These are phyloP conservation scores for Eulemur coronatus DNA, from an alignment of 2,797 vertebrate species.

Conservation along the genomic window DNA sequence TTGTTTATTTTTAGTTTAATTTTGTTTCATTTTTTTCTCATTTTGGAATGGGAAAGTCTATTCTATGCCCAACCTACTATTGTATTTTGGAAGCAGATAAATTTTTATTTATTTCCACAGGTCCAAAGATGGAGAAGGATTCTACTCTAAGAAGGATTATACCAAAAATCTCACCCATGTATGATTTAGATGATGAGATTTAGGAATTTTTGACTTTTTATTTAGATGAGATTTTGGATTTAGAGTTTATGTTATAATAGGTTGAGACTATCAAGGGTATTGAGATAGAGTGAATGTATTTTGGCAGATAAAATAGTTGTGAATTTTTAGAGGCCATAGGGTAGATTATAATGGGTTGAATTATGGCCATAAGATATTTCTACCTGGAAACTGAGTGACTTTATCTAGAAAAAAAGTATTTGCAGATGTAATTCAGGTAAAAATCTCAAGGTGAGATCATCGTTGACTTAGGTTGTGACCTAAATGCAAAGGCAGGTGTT, in stretches of 20 bases:
- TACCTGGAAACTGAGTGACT: background rate
- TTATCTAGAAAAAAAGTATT: background rate
- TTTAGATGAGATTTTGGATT: background rate
- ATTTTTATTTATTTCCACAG: background rate
- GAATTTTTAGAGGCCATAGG: background rate
- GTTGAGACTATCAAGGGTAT: background rate
- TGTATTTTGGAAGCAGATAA: background rate
- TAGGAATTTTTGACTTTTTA: background rate
- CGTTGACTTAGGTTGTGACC: background rate
- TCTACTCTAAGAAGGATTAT: background rate
- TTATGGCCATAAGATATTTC: background rate
- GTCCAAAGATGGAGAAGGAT: background rate
- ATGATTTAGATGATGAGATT: background rate
- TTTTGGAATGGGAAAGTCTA: background rate
- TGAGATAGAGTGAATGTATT: background rate
- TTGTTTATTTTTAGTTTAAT: background rate
- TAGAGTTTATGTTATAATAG: background rate
- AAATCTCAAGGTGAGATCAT: background rate
- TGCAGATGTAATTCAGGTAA: background rate
- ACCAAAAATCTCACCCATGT: background rate
- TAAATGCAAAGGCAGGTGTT: background rate
- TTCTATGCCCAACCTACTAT: background rate
- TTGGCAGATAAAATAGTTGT: background rate
- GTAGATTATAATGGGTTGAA: background rate
- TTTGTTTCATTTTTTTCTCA: background rate